Conservation (phyloP, 2,888 invertebrate species). For the Allygus modestus region DNA sequence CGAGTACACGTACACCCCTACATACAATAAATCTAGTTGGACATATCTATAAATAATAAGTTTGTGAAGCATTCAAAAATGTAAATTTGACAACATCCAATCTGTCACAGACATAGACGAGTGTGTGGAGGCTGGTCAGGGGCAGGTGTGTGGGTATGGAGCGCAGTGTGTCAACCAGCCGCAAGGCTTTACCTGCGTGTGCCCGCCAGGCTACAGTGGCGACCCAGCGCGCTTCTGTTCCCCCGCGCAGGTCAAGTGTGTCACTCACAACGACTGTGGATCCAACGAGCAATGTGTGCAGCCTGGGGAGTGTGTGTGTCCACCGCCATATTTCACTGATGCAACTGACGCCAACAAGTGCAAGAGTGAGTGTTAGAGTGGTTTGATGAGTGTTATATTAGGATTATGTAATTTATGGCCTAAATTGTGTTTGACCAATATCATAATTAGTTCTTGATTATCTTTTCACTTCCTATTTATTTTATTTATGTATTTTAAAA, state of each 20-base stretch:
- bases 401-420: too few species aligned
- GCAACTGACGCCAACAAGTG: conserved; percentile 89
- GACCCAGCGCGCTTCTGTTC: conserved; percentile 90
- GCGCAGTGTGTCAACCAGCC: conserved; percentile 90
- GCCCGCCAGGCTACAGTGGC: conserved; percentile 88
- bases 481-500: too few species aligned
- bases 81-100: too few species aligned
- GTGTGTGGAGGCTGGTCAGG: conserved; percentile 73
- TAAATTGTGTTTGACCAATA: too few species aligned
- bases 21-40: too few species aligned
- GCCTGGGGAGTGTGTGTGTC: conserved; percentile 94
- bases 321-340: conserved; percentile 93
- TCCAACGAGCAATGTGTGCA: conserved; percentile 94
- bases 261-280: conserved; percentile 89
- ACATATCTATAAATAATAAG: too few species aligned
- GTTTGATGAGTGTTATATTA: neutral
- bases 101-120: conserved; percentile 68
- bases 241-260: conserved; percentile 89
- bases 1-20: too few species aligned
- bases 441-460: neutral
- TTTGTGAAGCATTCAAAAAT: too few species aligned
- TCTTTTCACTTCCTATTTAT: too few species aligned
- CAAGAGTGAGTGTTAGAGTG: conserved; percentile 86
- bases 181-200: conserved; percentile 88
- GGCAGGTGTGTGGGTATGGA: conserved; percentile 86